These are phyloP conservation scores for Phortica magna DNA, from an alignment of 2,888 invertebrate species.

Conservation along the genomic window DNA sequence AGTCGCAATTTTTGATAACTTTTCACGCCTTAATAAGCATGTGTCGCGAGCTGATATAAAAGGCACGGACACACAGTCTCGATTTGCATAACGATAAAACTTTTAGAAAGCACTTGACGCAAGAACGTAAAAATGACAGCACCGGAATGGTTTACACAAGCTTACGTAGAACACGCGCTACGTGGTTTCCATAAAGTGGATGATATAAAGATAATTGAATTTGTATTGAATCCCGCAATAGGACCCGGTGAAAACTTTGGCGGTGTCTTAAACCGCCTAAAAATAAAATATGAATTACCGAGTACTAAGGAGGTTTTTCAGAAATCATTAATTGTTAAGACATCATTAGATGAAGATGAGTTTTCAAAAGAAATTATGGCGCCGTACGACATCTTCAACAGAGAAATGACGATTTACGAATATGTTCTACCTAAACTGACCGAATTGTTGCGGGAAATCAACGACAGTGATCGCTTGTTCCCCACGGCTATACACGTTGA, in stretches of 20 bases:
- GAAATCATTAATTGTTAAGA: slow-evolving; percentile 67
- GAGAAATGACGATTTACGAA: slow-evolving; percentile 76
- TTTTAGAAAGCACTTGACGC: background rate
- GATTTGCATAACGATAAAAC: too few species aligned
- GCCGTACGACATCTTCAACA: slow-evolving; percentile 74
- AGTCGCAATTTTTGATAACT: too few species aligned
- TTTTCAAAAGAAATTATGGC: slow-evolving; percentile 67
- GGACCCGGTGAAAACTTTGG: slow-evolving; percentile 75
- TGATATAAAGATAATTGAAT: slow-evolving; percentile 51
- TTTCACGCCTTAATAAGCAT: too few species aligned
- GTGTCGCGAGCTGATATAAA: background rate
- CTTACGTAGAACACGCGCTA: slow-evolving; percentile 65
- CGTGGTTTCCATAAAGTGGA: slow-evolving; percentile 60
- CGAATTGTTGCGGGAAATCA: slow-evolving; percentile 61
- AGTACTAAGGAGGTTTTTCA: slow-evolving; percentile 36
- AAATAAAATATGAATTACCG: slow-evolving; percentile 54
- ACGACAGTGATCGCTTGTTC: slow-evolving; percentile 67
- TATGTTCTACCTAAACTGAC: slow-evolving; percentile 72
- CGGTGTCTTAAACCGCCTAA: slow-evolving; percentile 66
- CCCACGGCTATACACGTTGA: slow-evolving; percentile 72
- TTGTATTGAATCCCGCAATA: slow-evolving; percentile 64
- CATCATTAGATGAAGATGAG: slow-evolving; percentile 70
- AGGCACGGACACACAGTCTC: background rate
- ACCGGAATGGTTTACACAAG: slow-evolving; percentile 72
- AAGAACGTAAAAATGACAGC: slow-evolving; percentile 44